These are phyloP conservation scores for Drosophila tsacasi DNA, from an alignment of 1,140 invertebrate species.

Conservation along the genomic window DNA sequence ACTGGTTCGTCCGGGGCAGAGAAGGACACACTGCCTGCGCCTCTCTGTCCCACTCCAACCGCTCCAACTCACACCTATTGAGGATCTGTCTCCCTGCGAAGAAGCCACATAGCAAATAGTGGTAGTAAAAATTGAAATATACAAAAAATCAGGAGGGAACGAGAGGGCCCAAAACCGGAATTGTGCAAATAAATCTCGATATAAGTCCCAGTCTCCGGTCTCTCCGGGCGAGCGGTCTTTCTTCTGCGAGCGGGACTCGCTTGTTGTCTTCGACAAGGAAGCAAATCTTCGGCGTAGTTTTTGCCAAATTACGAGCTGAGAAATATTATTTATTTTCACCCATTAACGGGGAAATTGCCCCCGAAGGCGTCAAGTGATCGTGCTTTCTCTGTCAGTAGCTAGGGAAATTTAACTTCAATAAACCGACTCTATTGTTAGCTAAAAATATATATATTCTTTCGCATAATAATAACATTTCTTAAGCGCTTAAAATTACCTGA, in stretches of 20 bases:
- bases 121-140: conserved; percentile 75
- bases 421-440: neutral
- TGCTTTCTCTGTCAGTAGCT: conserved; percentile 10
- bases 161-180: conserved; percentile 73
- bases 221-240: conserved; percentile 28
- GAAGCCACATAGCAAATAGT: conserved; percentile 64
- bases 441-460: neutral
- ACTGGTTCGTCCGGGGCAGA: conserved; percentile 35
- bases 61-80: conserved; percentile 35
- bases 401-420: neutral
- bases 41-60: conserved; percentile 6
- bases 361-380: conserved; percentile 42
- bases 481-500: neutral
- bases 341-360: conserved; percentile 64
- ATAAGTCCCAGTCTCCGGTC: conserved; percentile 43
- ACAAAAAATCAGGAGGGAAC: conserved; percentile 48
- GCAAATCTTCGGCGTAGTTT: conserved; percentile 61
- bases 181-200: conserved; percentile 84
- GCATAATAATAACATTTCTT: neutral
- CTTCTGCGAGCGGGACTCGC: conserved; percentile 15
- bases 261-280: conserved; percentile 55
- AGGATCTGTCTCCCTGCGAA: conserved; percentile 40
- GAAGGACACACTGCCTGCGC: conserved; percentile 20
- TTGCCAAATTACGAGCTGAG: conserved; percentile 63
- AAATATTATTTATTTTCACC: conserved; percentile 82